phyloP scores from a whole-genome alignment of 2,888 invertebrate species.

The Sesia bembeciformis region DNA sequence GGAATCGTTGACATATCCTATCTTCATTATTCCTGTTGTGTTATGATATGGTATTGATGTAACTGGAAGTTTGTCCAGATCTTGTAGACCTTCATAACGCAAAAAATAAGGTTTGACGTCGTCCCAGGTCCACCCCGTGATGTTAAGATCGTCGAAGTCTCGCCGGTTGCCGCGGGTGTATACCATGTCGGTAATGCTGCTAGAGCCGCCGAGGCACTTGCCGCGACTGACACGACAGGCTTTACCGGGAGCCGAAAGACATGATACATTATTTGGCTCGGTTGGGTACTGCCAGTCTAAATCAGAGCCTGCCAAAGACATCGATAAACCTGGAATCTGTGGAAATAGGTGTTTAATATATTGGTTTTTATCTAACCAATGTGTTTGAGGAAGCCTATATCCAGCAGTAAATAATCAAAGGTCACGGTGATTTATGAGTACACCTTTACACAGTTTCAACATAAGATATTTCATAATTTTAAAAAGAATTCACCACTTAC shows the following conservation, averaged over 20 bases:
- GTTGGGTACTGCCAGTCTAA: conserved; percentile 42
- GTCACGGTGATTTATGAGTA: no score
- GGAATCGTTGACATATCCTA: conserved; percentile 29
- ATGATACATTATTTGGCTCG: conserved; percentile 38
- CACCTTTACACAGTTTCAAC: no score
- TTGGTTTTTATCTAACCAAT: no score
- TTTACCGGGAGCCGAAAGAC: conserved; percentile 23
- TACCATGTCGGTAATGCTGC: conserved; percentile 49
- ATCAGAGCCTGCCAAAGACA: conserved; percentile 22
- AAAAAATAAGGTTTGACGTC: conserved; percentile 43
- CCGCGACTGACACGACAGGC: conserved; percentile 40
- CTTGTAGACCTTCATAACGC: conserved; percentile 36
- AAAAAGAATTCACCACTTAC: not conserved
- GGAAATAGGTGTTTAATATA: not conserved
- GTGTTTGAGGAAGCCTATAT: no score
- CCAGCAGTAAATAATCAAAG: no score
- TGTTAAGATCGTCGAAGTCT: conserved; percentile 28
- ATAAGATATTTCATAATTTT: not conserved
- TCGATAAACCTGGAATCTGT: conserved; percentile 32
- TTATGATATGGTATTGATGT: conserved; percentile 42
- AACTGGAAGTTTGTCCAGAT: conserved; percentile 21
- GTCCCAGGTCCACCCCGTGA: conserved; percentile 41
- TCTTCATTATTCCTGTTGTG: conserved; percentile 29
- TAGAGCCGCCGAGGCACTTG: conserved; percentile 48
- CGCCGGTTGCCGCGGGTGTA: conserved; percentile 38